Conservation (phyloP, 37 sponge, comb jelly and placozoan genomes). For the Mnemiopsis leidyi region DNA sequence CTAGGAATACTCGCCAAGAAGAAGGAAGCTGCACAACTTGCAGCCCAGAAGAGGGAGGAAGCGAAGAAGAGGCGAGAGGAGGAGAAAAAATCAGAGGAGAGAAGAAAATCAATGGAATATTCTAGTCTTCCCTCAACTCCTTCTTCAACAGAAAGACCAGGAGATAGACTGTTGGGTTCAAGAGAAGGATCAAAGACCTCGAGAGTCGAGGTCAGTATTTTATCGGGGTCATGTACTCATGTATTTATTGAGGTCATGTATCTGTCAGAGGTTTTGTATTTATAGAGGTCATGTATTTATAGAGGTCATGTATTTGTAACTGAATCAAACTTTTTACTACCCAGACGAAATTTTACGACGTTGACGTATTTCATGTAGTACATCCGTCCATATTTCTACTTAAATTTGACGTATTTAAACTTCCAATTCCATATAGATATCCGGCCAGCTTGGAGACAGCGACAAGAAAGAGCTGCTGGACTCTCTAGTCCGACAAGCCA, state of each 20-base stretch:
- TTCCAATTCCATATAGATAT: no score
- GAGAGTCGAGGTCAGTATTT: background rate
- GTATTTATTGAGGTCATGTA: no score
- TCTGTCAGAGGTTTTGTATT: no score
- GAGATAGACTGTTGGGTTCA: background rate
- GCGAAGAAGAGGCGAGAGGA: background rate
- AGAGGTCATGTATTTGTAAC: no score
- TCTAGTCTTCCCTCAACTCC: background rate
- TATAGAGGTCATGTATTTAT: no score
- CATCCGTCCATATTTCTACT: no score
- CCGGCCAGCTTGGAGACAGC: background rate
- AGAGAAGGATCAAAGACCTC: background rate
- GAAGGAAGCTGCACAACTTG: background rate
- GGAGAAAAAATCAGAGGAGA: background rate
- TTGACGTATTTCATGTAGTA: no score
- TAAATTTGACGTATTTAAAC: no score
- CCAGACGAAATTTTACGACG: no score
- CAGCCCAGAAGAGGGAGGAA: background rate
- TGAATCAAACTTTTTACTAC: no score
- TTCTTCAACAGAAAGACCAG: background rate
- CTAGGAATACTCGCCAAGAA: constrained; percentile 6
- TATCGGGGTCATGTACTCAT: no score
- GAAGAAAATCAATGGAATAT: background rate
- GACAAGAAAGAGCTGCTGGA: constrained; percentile 25
- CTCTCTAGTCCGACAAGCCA: constrained; percentile 31